A percentile compares a stretch with the other conserved stretches of the same genome.
Evolutionary conservation across 2,888 invertebrate species (phyloP).

Genomic region (Eupithecia vulgata): DNA sequence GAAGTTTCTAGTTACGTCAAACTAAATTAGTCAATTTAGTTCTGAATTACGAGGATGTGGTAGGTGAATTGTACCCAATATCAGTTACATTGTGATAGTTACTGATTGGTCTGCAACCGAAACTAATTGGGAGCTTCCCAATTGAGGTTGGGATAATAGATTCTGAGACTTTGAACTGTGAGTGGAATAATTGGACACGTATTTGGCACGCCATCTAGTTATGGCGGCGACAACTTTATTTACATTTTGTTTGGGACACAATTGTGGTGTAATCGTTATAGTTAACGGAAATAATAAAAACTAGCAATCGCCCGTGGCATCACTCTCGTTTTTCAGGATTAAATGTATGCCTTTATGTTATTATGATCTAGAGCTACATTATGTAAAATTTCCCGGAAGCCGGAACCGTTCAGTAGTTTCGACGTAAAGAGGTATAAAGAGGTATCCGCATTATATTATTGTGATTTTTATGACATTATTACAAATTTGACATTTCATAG

Average conservation of each 20-base stretch:
- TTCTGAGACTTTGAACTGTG: conserved; percentile 19
- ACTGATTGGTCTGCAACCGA: conserved; percentile 10
- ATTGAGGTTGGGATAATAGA: conserved; percentile 24
- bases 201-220: background rate
- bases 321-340: too few species aligned
- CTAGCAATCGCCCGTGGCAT: too few species aligned
- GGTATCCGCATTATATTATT: too few species aligned
- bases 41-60: background rate
- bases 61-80: conserved; percentile 4
- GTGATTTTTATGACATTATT: too few species aligned
- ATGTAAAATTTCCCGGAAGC: too few species aligned
- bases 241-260: background rate
- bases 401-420: too few species aligned
- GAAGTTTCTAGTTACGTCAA: background rate
- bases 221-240: background rate
- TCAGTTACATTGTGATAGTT: background rate
- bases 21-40: background rate
- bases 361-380: too few species aligned
- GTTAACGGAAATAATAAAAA: too few species aligned
- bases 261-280: background rate
- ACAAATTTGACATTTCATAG: too few species aligned
- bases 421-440: too few species aligned
- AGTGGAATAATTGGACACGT: conserved; percentile 10
- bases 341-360: too few species aligned
- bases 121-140: conserved; percentile 10